Conservation (phyloP, 2,888 invertebrate species). For the Ornithoptera alexandrae region DNA sequence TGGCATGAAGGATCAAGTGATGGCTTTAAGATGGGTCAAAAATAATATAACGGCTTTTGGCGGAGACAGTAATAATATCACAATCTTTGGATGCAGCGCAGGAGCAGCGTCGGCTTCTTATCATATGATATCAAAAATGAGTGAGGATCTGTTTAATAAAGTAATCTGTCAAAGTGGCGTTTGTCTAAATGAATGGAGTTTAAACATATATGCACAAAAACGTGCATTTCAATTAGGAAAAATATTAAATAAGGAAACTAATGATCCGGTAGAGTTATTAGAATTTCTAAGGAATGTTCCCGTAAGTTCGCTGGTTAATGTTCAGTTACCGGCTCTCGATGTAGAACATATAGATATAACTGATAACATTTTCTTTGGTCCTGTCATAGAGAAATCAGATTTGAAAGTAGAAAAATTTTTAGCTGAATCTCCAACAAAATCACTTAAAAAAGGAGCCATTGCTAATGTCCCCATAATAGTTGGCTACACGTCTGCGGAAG, state of each 20-base stretch:
- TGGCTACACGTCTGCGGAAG: constrained; percentile 70
- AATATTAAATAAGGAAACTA: constrained; percentile 62
- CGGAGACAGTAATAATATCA: constrained; percentile 65
- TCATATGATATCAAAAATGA: constrained; percentile 68
- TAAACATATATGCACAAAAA: constrained; percentile 55
- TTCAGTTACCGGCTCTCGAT: constrained; percentile 56
- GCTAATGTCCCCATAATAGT: constrained; percentile 64
- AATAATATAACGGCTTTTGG: constrained; percentile 66
- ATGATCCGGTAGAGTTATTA: constrained; percentile 58
- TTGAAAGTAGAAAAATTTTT: constrained; percentile 56
- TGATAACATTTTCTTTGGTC: constrained; percentile 63
- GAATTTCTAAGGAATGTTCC: constrained; percentile 58
- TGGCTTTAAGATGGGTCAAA: constrained; percentile 74
- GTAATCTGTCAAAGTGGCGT: constrained; percentile 77
- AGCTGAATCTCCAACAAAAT: constrained; percentile 49
- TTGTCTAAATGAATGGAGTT: constrained; percentile 69
- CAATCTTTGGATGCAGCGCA: constrained; percentile 74
- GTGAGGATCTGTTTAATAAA: constrained; percentile 65
- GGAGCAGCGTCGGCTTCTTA: constrained; percentile 64
- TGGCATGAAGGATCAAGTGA: constrained; percentile 72
- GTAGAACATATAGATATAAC: constrained; percentile 51
- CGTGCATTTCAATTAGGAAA: constrained; percentile 70
- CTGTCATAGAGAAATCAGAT: constrained; percentile 64
- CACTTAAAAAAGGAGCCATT: constrained; percentile 51
- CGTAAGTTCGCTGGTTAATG: constrained; percentile 52